Conservation (phyloP, 1,140 invertebrate species). For the Eubasilissa regina region DNA sequence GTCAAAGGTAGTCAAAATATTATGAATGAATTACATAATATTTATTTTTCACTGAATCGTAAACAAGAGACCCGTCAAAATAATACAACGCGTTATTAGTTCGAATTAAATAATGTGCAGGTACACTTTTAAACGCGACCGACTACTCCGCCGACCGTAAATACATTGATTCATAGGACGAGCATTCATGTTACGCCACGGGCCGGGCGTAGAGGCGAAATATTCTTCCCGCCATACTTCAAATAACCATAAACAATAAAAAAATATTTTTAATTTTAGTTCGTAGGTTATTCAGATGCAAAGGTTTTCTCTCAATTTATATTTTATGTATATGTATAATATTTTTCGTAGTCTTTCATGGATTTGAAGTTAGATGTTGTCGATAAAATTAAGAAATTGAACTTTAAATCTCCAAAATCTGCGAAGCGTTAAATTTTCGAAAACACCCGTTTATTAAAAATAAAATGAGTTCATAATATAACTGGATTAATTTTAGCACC, state of each 20-base stretch:
- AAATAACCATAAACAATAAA: constrained; percentile 40
- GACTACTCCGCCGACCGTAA: background rate
- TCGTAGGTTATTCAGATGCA: too few relatives aligned
- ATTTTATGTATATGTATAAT: too few relatives aligned
- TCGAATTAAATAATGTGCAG: background rate
- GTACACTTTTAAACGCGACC: constrained; percentile 14
- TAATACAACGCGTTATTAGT: too few relatives aligned
- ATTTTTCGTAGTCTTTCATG: too few relatives aligned
- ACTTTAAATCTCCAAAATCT: too few relatives aligned
- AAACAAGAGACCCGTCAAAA: background rate
- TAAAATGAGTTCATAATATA: too few relatives aligned
- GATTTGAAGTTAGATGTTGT: too few relatives aligned
- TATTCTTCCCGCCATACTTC: constrained; percentile 27
- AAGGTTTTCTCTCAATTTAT: too few relatives aligned
- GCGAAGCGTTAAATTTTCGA: too few relatives aligned
- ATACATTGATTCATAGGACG: constrained; percentile 33
- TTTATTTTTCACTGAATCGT: constrained; percentile 9
- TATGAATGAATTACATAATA: background rate
- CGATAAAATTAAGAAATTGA: too few relatives aligned
- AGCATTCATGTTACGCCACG: constrained; percentile 3
- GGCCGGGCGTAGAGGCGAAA: background rate
- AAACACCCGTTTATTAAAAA: too few relatives aligned
- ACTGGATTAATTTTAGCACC: too few relatives aligned
- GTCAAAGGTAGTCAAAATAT: constrained; percentile 11
- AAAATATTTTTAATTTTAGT: background rate